Percentiles rank a stretch among this genome's conserved stretches.
phyloP scores from a whole-genome alignment of 2,888 invertebrate species.

The Platycheirus rosarum region DNA sequence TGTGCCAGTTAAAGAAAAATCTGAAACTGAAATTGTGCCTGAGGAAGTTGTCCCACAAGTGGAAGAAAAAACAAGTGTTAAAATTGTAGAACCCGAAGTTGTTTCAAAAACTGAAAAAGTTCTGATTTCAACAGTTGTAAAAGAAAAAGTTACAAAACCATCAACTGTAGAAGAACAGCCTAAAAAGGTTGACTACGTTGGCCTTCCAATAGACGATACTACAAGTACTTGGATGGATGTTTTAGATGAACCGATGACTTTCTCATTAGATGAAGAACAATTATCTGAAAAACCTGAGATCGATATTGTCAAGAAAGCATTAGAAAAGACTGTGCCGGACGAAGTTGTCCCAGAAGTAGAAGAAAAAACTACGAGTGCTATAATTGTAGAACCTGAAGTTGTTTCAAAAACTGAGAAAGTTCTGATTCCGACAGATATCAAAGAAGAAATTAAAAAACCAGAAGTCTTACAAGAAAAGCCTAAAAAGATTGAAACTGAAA shows the following conservation, averaged over 20 bases:
- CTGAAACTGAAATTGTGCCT: not conserved
- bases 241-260: slow-evolving; percentile 77
- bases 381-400: no score
- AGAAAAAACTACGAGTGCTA: no score
- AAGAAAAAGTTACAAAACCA: not conserved
- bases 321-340: not conserved
- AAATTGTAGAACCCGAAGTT: not conserved
- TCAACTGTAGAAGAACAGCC: not conserved
- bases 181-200: slow-evolving; percentile 69
- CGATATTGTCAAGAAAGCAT: slow-evolving; percentile 75
- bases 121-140: not conserved
- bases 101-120: not conserved
- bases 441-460: slow-evolving; percentile 77
- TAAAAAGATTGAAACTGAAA: slow-evolving; percentile 3
- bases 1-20: not conserved
- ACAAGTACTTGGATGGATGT: slow-evolving; percentile 77
- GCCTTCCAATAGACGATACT: slow-evolving; percentile 76
- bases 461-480: not conserved
- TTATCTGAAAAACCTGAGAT: not conserved
- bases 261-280: slow-evolving; percentile 74
- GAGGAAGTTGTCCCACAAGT: not conserved
- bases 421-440: slow-evolving; percentile 53
- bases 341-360: slow-evolving; percentile 54
- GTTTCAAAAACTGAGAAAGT: no score
- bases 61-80: not conserved